These are phyloP conservation scores for Orchestes rusci DNA, from an alignment of 2,888 invertebrate genomes.

Conservation along the genomic window DNA sequence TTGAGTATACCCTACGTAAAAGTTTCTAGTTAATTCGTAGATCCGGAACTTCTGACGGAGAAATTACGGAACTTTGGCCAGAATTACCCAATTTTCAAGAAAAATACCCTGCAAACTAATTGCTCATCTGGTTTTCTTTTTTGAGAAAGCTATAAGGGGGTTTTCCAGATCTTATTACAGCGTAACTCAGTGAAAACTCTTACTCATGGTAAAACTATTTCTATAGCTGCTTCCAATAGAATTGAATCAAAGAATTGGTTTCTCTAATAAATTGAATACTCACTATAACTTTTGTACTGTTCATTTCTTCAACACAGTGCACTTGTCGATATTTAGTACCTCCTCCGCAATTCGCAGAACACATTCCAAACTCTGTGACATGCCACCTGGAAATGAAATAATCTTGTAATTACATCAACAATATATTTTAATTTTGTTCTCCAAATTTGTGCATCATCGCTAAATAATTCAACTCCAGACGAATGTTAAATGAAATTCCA, in stretches of 20 bases:
- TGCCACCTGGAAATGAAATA: conserved; percentile 64
- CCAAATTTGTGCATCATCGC: neutral
- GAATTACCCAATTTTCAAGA: conserved; percentile 14
- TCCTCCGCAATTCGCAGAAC: conserved; percentile 81
- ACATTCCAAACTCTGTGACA: conserved; percentile 81
- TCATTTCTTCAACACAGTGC: conserved; percentile 76
- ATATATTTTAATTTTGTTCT: neutral
- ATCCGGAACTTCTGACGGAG: conserved; percentile 16
- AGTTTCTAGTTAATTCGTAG: no score
- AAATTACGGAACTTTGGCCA: conserved; percentile 16
- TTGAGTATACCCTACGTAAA: no score
- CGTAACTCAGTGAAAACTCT: conserved; percentile 3
- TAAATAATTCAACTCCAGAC: neutral
- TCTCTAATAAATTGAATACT: no score
- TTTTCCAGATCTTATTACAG: conserved; percentile 9
- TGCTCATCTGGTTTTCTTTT: conserved; percentile 13
- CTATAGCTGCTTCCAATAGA: neutral
- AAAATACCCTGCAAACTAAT: conserved; percentile 13
- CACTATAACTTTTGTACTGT: conserved; percentile 72
- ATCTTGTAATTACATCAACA: no score
- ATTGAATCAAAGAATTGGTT: no score
- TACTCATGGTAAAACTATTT: neutral
- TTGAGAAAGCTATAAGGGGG: conserved; percentile 12
- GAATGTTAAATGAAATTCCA: no score
- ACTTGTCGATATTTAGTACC: conserved; percentile 75